phyloP scores from a whole-genome alignment of 2,797 vertebrate genomes.

The Austrolebias charrua region DNA sequence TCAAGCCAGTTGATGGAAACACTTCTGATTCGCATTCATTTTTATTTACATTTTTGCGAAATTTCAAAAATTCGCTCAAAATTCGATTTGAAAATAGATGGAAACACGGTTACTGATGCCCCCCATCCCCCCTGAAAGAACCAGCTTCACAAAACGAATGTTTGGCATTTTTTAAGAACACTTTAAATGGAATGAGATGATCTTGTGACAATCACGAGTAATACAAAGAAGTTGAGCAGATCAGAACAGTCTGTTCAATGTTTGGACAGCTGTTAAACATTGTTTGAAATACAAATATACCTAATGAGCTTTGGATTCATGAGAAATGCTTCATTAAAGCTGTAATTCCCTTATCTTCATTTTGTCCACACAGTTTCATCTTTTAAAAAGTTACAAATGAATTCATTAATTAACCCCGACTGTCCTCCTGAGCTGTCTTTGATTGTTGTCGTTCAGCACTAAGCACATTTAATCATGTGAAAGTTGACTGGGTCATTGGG shows the following conservation, averaged over 20 bases:
- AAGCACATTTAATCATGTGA: conserved; percentile 40
- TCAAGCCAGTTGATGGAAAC: too few relatives aligned
- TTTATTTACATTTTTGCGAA: too few relatives aligned
- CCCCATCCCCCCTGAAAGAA: neutral
- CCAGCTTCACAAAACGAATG: too few relatives aligned
- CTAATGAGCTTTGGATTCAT: neutral
- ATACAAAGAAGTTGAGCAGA: too few relatives aligned
- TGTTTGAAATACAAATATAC: neutral
- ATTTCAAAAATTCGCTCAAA: too few relatives aligned
- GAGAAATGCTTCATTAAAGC: neutral
- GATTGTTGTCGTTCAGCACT: conserved; percentile 27
- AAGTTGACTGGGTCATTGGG: conserved; percentile 41
- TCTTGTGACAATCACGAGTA: too few relatives aligned
- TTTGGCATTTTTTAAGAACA: too few relatives aligned
- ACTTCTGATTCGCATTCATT: too few relatives aligned
- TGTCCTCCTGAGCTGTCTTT: conserved; percentile 25
- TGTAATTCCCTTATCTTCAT: too few relatives aligned
- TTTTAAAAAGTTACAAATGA: conserved; percentile 1
- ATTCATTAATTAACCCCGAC: conserved; percentile 28
- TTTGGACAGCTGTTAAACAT: neutral
- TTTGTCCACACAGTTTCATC: neutral
- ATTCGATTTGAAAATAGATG: too few relatives aligned
- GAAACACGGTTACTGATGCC: too few relatives aligned
- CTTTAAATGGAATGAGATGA: too few relatives aligned
- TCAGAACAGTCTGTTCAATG: neutral